Evolutionary conservation across 2,888 invertebrate species (phyloP).

Genomic region (Limnephilus rhombicus): DNA sequence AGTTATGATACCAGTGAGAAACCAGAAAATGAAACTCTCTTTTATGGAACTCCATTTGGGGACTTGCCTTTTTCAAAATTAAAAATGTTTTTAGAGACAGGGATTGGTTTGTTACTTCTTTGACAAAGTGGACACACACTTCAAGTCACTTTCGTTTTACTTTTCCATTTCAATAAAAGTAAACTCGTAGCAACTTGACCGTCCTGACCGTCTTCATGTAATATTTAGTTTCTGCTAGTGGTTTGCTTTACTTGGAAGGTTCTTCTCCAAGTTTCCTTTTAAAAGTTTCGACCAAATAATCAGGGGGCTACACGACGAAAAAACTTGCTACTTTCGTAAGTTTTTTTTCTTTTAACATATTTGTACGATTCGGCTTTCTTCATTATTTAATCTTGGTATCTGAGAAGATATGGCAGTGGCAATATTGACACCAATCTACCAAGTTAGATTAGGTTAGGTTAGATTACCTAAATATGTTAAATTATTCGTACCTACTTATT

Average conservation of each 20-base stretch:
- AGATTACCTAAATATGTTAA: background rate
- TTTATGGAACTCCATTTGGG: background rate
- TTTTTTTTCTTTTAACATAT: background rate
- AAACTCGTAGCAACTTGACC: background rate
- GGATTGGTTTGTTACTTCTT: background rate
- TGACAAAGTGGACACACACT: constrained; percentile 1
- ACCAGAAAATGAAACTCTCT: background rate
- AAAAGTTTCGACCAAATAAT: background rate
- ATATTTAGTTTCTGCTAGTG: constrained; percentile 17
- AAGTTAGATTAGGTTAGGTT: background rate
- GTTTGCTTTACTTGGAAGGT: background rate
- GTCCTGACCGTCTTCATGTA: constrained; percentile 1
- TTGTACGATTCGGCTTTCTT: background rate
- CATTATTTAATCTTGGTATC: background rate
- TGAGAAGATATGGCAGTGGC: background rate
- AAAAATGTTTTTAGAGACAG: background rate
- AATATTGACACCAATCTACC: background rate
- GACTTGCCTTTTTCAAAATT: background rate
- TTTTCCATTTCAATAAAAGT: constrained; percentile 26
- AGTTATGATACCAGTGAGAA: background rate
- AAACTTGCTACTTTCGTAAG: background rate
- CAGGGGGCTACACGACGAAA: background rate
- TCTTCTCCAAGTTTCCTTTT: background rate
- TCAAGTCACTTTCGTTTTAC: constrained; percentile 8
- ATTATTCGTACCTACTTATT: background rate